Evolutionary conservation across 2,888 invertebrate genomes (phyloP).

Genomic region (Acronicta aceris): DNA sequence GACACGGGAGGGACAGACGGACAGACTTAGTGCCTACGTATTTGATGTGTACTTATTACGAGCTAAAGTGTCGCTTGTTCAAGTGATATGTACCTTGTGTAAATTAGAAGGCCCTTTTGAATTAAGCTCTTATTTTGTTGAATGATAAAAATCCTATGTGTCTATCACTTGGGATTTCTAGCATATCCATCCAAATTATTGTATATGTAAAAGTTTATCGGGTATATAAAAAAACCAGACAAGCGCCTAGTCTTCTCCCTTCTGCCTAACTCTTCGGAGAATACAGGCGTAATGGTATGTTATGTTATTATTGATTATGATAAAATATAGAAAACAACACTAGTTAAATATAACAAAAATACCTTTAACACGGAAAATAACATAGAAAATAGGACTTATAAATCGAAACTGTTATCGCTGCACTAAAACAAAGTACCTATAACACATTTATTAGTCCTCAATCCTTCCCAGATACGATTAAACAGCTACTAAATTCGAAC

Average conservation of each 20-base stretch:
- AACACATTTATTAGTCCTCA: background rate
- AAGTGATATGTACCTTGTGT: conserved; percentile 24
- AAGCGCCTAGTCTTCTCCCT: too few relatives aligned
- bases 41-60: conserved; percentile 56
- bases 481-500: conserved; percentile 4
- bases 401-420: background rate
- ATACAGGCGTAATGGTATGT: too few relatives aligned
- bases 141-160: too few relatives aligned
- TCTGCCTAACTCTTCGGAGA: too few relatives aligned
- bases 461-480: conserved; percentile 17
- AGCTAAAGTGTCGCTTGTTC: conserved; percentile 34
- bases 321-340: too few relatives aligned
- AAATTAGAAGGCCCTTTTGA: conserved; percentile 33
- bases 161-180: too few relatives aligned
- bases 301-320: too few relatives aligned
- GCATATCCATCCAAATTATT: too few relatives aligned
- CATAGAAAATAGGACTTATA: background rate
- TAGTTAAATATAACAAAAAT: too few relatives aligned
- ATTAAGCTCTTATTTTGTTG: background rate
- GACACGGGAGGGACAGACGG: conserved; percentile 35
- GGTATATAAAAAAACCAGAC: too few relatives aligned
- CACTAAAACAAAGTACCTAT: background rate
- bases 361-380: too few relatives aligned
- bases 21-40: conserved; percentile 45
- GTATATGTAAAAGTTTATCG: too few relatives aligned